A percentile compares a stretch with the other conserved stretches of the same genome.
Conservation (phyloP, 2,888 invertebrate species). For the Drosophila nigritarsus region DNA sequence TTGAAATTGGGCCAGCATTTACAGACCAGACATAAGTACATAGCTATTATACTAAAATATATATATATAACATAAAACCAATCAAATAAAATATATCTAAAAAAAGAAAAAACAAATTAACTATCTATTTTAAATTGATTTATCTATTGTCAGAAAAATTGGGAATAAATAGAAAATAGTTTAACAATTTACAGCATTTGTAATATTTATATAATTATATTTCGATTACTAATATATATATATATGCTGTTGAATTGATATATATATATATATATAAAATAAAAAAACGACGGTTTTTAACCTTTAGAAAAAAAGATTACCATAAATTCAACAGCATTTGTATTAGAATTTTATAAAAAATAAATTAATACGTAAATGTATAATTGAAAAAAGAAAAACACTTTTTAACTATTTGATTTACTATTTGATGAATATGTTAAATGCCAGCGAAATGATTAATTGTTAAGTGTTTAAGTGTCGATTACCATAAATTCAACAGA, state of each 20-base stretch:
- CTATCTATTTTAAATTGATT: neutral
- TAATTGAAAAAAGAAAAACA: neutral
- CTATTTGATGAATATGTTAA: neutral
- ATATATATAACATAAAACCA: neutral
- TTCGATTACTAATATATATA: neutral
- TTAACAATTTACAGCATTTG: neutral
- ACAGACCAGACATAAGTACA: neutral
- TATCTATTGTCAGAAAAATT: too few relatives aligned
- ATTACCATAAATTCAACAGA: neutral
- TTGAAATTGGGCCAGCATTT: conserved; percentile 4
- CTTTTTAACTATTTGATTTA: neutral
- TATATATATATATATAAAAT: neutral
- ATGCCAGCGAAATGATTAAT: neutral
- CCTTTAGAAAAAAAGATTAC: neutral
- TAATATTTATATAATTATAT: neutral
- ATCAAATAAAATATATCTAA: neutral
- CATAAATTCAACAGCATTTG: neutral
- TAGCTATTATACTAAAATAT: neutral
- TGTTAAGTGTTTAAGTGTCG: neutral
- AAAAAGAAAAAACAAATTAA: neutral
- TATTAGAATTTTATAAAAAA: neutral
- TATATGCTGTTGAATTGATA: neutral
- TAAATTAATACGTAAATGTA: neutral
- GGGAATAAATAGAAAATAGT: neutral
- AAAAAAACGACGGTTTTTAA: neutral